A percentile compares a stretch with the other conserved stretches of the same genome.
Evolutionary conservation across 2,888 invertebrate species (phyloP).

Genomic region (Apeira syringaria): DNA sequence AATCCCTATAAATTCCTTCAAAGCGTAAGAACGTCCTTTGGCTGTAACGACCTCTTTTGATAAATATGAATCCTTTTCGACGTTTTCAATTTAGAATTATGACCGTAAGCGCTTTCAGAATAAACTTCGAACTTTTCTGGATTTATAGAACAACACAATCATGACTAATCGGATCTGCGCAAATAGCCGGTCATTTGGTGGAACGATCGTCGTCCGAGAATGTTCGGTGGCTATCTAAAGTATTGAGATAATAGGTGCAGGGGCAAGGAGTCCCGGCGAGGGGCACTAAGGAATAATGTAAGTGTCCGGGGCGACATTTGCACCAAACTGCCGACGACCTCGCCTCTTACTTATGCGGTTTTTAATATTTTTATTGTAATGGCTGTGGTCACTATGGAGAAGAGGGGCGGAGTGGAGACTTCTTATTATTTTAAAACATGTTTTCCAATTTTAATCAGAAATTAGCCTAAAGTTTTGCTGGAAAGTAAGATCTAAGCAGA

Average conservation of each 20-base stretch:
- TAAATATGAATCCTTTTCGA: conserved; percentile 69
- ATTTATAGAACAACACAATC: conserved; percentile 78
- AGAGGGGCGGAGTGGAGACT: conserved; percentile 44
- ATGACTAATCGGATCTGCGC: conserved; percentile 80
- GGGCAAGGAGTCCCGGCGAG: conserved; percentile 52
- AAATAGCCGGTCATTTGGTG: conserved; percentile 78
- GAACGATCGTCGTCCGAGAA: conserved; percentile 70
- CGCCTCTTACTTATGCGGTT: conserved; percentile 83
- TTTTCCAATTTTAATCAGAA: no score
- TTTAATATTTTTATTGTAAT: conserved; percentile 88
- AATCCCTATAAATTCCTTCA: conserved; percentile 67
- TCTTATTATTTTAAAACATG: no score
- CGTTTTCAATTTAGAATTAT: conserved; percentile 36
- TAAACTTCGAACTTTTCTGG: conserved; percentile 49
- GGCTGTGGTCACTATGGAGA: conserved; percentile 59
- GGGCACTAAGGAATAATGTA: conserved; percentile 76
- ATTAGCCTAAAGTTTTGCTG: neutral
- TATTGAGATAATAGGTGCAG: conserved; percentile 80
- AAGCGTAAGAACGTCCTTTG: conserved; percentile 46
- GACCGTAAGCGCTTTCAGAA: conserved; percentile 35
- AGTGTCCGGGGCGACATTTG: conserved; percentile 83
- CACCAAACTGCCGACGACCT: conserved; percentile 81
- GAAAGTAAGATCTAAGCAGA: no score
- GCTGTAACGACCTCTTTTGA: conserved; percentile 66
- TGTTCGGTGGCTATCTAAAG: conserved; percentile 81